phyloP scores from a whole-genome alignment of 2,113 vertebrate genomes.

The Callithrix jacchus region DNA sequence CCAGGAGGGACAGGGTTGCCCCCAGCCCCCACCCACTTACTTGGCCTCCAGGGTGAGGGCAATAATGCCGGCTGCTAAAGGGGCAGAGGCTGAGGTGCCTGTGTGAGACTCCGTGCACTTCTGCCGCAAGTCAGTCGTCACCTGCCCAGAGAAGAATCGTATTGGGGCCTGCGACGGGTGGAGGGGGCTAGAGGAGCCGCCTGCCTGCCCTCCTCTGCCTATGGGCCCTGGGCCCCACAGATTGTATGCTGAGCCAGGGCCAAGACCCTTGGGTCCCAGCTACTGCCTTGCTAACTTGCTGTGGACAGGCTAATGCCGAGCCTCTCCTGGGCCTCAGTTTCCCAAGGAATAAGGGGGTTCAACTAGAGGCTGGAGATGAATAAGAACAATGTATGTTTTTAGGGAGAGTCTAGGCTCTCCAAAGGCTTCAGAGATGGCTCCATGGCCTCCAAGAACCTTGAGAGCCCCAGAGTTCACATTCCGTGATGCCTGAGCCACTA shows the following conservation, averaged over 20 bases:
- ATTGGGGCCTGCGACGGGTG: not conserved
- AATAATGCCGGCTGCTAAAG: conserved; percentile 96
- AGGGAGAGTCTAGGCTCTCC: not conserved
- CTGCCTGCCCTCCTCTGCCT: not conserved
- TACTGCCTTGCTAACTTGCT: not conserved
- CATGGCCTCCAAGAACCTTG: not conserved
- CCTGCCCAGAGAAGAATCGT: conserved; percentile 79
- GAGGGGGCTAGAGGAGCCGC: not conserved
- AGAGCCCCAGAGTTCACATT: not conserved
- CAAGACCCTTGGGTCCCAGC: not conserved
- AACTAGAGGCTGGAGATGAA: not conserved
- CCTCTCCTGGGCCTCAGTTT: not conserved
- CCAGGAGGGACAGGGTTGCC: rapidly evolving
- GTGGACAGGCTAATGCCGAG: not conserved
- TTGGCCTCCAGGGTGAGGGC: conserved; percentile 98
- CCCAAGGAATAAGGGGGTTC: not conserved
- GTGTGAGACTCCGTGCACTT: conserved; percentile 98
- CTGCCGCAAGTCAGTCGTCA: conserved; percentile 96
- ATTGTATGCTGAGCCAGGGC: not conserved
- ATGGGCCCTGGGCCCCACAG: not conserved
- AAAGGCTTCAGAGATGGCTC: not conserved
- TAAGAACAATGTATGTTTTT: not conserved
- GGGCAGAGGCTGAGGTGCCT: conserved; percentile 95
- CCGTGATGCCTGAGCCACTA: rapidly evolving
- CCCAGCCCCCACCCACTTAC: conserved; percentile 81